phyloP scores from a whole-genome alignment of 2,888 invertebrate species.

The Morpho deidamia region DNA sequence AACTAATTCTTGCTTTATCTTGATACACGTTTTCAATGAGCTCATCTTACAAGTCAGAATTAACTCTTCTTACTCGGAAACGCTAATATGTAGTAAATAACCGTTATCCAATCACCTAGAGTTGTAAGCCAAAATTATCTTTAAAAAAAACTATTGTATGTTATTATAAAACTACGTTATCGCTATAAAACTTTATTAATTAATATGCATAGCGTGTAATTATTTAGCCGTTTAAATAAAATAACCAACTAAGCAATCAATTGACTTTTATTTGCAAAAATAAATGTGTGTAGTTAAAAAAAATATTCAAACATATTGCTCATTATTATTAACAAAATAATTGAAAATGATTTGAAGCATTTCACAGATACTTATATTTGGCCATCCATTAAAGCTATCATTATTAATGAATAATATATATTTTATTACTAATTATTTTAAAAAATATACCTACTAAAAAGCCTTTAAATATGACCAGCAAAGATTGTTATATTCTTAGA shows the following conservation, averaged over 20 bases:
- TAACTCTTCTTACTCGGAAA: too few relatives aligned
- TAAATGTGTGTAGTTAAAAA: background rate
- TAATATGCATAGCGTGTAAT: too few relatives aligned
- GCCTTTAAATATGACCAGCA: background rate
- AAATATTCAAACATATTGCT: background rate
- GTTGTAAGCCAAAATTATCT: too few relatives aligned
- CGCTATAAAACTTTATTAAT: too few relatives aligned
- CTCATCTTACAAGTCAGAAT: too few relatives aligned
- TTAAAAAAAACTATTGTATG: too few relatives aligned
- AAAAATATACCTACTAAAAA: background rate
- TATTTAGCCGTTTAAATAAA: background rate
- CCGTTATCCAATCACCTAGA: too few relatives aligned
- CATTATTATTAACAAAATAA: background rate
- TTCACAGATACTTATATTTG: slow-evolving; percentile 1
- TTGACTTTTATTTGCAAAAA: background rate
- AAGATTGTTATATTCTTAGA: too few relatives aligned
- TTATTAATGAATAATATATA: background rate
- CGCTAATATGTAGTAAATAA: too few relatives aligned
- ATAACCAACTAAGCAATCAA: background rate
- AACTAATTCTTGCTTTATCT: too few relatives aligned
- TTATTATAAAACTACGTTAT: too few relatives aligned
- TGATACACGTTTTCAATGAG: too few relatives aligned
- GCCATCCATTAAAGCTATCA: slow-evolving; percentile 5
- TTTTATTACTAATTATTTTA: background rate
- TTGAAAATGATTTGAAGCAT: background rate